These are phyloP conservation scores for Stigmatopora nigra DNA, from an alignment of 2,113 vertebrate genomes.

Conservation along the genomic window DNA sequence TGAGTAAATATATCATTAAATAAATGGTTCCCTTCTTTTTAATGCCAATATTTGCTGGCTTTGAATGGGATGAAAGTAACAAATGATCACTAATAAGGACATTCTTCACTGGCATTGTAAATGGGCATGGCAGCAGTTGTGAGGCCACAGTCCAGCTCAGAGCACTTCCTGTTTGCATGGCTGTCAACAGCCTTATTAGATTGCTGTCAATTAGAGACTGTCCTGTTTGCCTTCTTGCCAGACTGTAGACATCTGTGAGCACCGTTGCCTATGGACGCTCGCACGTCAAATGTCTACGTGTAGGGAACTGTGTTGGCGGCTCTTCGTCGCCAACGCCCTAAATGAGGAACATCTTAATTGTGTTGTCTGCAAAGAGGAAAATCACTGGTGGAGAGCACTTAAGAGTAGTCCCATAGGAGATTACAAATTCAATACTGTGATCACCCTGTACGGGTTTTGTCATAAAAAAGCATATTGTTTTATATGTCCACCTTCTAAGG, in stretches of 20 bases:
- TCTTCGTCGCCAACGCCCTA: constrained; percentile 59
- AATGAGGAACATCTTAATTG: constrained; percentile 23
- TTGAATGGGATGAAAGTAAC: constrained; percentile 2
- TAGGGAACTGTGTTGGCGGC: constrained; percentile 11
- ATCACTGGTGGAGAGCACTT: constrained; percentile 42
- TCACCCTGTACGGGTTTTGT: constrained; percentile 12
- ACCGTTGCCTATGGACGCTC: constrained; percentile 5
- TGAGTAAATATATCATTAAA: background rate
- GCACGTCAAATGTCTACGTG: background rate
- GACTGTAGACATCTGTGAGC: background rate
- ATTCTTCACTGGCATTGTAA: constrained; percentile 24
- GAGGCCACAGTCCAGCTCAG: constrained; percentile 45
- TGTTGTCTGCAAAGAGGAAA: constrained; percentile 30
- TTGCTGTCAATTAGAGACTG: constrained; percentile 51
- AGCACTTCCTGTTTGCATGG: constrained; percentile 53
- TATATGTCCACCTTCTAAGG: background rate
- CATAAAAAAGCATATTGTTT: background rate
- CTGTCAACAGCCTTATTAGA: constrained; percentile 59
- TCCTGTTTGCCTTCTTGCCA: constrained; percentile 19
- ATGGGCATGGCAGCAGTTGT: constrained; percentile 51
- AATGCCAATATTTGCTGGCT: background rate
- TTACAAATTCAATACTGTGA: constrained; percentile 21
- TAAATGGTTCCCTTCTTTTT: background rate
- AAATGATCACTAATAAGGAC: constrained; percentile 19
- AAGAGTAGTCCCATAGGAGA: constrained; percentile 35